Evolutionary conservation across 2,797 vertebrate species (phyloP), one percentile per base, ranked within the genome.

Genomic region (Bryconaethiops microstoma): DNA sequence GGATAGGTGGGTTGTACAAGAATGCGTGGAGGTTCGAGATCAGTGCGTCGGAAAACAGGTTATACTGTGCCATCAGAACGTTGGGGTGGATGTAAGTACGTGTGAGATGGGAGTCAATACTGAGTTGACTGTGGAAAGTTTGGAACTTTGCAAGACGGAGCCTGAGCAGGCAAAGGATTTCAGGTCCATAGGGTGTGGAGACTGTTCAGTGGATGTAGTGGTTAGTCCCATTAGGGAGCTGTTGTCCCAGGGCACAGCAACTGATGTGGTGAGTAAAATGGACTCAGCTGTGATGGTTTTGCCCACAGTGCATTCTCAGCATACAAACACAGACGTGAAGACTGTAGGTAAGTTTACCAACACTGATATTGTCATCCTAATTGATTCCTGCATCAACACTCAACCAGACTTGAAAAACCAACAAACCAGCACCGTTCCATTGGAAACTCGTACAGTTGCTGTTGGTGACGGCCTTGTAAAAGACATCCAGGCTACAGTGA

Each of bases 381-480:
- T 80, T 0, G 96, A 99, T 77, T 94, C 94, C 0, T 92, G 87
- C 80, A 97, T 96, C 0, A 95, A 94, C 84, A 96, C 94, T 0
- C 39, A 63, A 25, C 71, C 93, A 42, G 87, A 86, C 85, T 95
- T 91, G 39, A 90, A 84, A 0, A 95, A 98, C 77, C 96, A 95
- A 57, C 93, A 97, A 84, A 98, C 96, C 67, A 94, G 92, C 91
- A 99, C 97, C 0, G 68, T 88, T 10, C 83, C 79, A 0, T 89
- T 94, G n/a, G 96, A 96, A 83, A 90, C 85, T 0, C 91, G 96
- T 71, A 96, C 94, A 0, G 93, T 99, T 13, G 96, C 95, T 0
- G 92, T 96, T 0, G 98, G 98, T 23, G 97, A 99, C 10, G 97
- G 98, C 19, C 96, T 96, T 0, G 95, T 99, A 72, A 97, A 95